These are phyloP conservation scores for Lissonota sp. DNA, from an alignment of 2,888 invertebrate genomes.

Conservation along the genomic window DNA sequence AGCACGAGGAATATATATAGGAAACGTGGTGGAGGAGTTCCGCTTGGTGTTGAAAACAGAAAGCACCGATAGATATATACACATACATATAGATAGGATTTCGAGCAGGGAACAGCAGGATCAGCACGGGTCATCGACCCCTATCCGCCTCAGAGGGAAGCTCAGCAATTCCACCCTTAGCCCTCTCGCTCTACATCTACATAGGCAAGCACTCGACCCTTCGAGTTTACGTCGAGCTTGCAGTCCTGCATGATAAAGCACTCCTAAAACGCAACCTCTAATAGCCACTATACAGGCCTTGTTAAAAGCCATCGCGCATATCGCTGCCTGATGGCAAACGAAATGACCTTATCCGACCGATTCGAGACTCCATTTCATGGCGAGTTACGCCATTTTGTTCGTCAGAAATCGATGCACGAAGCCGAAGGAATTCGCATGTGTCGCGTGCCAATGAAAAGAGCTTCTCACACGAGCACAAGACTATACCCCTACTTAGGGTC, in stretches of 20 bases:
- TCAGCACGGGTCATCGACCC: conserved; percentile 48
- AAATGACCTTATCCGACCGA: no score
- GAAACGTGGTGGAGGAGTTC: neutral
- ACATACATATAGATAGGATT: conserved; percentile 12
- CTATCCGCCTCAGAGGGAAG: conserved; percentile 26
- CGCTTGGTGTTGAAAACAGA: neutral
- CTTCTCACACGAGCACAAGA: neutral
- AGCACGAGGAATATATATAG: neutral
- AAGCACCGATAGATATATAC: neutral
- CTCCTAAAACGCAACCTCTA: conserved; percentile 47
- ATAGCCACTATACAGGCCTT: conserved; percentile 11
- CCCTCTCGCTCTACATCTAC: neutral
- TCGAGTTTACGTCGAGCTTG: conserved; percentile 52
- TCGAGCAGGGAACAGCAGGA: conserved; percentile 30
- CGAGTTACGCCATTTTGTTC: no score
- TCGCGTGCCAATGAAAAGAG: conserved; percentile 41
- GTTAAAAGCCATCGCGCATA: neutral
- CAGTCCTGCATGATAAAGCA: conserved; percentile 55
- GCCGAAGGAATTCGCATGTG: conserved; percentile 13
- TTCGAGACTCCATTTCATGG: no score
- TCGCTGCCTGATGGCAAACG: no score
- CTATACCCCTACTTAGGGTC: conserved; percentile 6
- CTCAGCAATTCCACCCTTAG: conserved; percentile 17
- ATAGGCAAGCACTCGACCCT: conserved; percentile 28
- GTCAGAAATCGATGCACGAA: no score